Conservation (phyloP, 2,797 vertebrate species). For the Sciurus vulgaris region DNA sequence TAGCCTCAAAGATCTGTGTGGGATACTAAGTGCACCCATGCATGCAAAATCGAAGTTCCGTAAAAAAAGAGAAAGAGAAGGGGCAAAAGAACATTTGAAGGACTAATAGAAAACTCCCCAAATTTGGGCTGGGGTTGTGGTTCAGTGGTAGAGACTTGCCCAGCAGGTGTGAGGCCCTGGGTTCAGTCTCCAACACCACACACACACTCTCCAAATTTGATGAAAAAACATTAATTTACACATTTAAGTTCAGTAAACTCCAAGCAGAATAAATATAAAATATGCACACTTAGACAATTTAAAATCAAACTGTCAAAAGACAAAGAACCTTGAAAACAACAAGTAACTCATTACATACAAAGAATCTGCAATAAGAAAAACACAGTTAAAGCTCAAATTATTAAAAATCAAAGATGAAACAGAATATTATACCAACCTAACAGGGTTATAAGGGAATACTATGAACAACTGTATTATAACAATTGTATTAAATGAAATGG, state of each 20-base stretch:
- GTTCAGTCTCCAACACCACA: too few species aligned
- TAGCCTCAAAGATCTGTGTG: neutral
- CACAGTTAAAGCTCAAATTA: too few species aligned
- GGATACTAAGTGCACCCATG: neutral
- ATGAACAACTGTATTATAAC: neutral
- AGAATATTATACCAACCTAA: neutral
- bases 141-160: too few species aligned
- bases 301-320: constrained; percentile 36
- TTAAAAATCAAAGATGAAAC: neutral
- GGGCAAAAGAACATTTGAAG: neutral
- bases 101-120: neutral
- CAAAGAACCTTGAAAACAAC: constrained; percentile 2
- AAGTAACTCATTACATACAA: neutral
- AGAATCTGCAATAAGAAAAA: neutral
- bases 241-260: neutral
- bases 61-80: neutral
- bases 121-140: neutral
- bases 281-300: neutral
- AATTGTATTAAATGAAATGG: neutral
- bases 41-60: neutral
- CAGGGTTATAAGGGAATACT: neutral
- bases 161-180: too few species aligned
- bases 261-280: neutral
- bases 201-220: neutral
- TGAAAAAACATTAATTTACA: neutral